Evolutionary conservation across 2,888 invertebrate genomes (phyloP).

Genomic region (Pseudanteris insignis): DNA sequence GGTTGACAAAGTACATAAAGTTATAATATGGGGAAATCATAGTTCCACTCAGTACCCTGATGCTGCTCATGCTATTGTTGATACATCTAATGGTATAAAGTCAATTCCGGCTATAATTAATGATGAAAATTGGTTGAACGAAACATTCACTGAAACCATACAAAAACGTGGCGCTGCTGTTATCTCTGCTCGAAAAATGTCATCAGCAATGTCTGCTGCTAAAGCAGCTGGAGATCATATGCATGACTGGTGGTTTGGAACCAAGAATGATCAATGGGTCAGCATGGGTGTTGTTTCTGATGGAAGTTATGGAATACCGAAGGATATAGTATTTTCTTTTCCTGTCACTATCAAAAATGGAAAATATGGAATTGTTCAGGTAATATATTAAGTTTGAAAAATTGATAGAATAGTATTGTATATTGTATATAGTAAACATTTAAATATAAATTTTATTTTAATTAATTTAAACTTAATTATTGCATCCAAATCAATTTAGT

Average conservation of each 20-base stretch:
- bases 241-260: constrained; percentile 95
- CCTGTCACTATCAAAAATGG: constrained; percentile 85
- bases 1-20: constrained; percentile 83
- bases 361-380: constrained; percentile 86
- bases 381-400: no score
- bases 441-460: neutral
- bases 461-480: no score
- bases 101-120: constrained; percentile 78
- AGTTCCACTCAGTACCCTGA: constrained; percentile 99
- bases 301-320: constrained; percentile 91
- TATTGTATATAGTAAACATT: neutral
- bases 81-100: constrained; percentile 69
- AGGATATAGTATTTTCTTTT: constrained; percentile 94
- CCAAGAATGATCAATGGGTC: constrained; percentile 78
- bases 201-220: constrained; percentile 98
- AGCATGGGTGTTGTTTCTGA: constrained; percentile 98
- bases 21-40: constrained; percentile 99
- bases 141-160: constrained; percentile 87
- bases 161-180: constrained; percentile 98
- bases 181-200: constrained; percentile 96
- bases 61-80: constrained; percentile 77
- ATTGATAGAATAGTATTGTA: no score
- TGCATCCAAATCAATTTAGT: no score
- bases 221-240: constrained; percentile 99
- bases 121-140: constrained; percentile 83